Percentiles rank a stretch among this genome's conserved stretches.
Conservation (phyloP, 2,797 vertebrate species). For the Euthynnus affinis region DNA sequence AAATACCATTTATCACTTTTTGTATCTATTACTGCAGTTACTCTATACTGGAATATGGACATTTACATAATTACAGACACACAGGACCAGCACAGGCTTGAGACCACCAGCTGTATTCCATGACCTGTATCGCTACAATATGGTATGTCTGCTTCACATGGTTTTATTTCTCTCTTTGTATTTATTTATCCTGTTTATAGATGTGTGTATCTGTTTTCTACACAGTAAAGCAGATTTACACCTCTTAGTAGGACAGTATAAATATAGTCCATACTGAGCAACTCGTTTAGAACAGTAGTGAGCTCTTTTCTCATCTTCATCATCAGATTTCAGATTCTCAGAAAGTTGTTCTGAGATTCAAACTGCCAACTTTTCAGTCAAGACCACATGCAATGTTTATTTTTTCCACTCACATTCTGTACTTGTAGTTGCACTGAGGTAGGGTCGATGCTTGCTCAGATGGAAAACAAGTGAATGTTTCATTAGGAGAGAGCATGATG, state of each 20-base stretch:
- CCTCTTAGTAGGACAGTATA: neutral
- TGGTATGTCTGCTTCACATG: neutral
- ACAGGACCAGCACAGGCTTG: slow-evolving; percentile 17
- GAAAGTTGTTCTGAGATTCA: neutral
- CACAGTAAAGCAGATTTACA: neutral
- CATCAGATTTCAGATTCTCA: neutral
- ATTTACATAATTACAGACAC: slow-evolving; percentile 59
- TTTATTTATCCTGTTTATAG: slow-evolving; percentile 4
- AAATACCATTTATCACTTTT: slow-evolving; percentile 66
- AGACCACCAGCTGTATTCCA: slow-evolving; percentile 13
- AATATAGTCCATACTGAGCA: neutral
- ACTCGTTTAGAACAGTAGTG: neutral
- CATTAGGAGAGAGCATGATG: slow-evolving; percentile 48
- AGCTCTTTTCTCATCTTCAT: slow-evolving; percentile 3
- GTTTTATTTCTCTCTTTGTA: neutral
- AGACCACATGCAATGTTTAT: slow-evolving; percentile 38
- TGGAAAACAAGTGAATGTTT: slow-evolving; percentile 50
- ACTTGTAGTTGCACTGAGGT: slow-evolving; percentile 13
- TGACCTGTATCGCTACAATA: neutral
- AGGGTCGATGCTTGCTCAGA: slow-evolving; percentile 31
- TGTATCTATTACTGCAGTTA: slow-evolving; percentile 57
- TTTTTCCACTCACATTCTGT: slow-evolving; percentile 24
- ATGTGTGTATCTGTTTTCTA: neutral
- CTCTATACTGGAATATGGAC: slow-evolving; percentile 44
- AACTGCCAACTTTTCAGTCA: slow-evolving; percentile 15